Evolutionary conservation across 2,797 vertebrate genomes (phyloP).

Genomic region (Anguilla marmorata): DNA sequence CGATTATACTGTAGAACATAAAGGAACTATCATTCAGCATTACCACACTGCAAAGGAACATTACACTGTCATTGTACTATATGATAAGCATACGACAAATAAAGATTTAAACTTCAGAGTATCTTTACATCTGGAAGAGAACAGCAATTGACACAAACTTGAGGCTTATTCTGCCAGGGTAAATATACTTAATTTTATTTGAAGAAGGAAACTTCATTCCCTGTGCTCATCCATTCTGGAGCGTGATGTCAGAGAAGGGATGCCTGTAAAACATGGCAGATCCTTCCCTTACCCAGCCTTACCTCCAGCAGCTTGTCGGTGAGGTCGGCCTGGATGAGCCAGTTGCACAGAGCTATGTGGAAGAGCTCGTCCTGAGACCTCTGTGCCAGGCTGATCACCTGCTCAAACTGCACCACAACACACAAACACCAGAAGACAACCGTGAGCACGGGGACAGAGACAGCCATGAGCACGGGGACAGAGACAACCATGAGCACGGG

Average conservation of each 20-base stretch:
- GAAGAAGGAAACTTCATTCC: too few relatives aligned
- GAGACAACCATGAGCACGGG: too few relatives aligned
- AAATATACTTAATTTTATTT: too few relatives aligned
- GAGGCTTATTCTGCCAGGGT: too few relatives aligned
- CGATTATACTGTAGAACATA: not conserved
- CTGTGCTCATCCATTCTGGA: too few relatives aligned
- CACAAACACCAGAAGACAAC: not conserved
- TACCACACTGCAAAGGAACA: too few relatives aligned
- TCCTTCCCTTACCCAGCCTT: slow-evolving; percentile 33
- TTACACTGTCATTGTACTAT: too few relatives aligned
- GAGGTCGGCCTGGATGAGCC: slow-evolving; percentile 94
- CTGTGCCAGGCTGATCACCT: slow-evolving; percentile 90
- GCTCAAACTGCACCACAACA: slow-evolving; percentile 81
- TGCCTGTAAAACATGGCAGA: not conserved
- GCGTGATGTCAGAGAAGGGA: not conserved
- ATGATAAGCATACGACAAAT: too few relatives aligned
- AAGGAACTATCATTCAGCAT: not conserved
- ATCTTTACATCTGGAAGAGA: not conserved
- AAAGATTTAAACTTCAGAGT: not conserved
- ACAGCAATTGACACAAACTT: too few relatives aligned
- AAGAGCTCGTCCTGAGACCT: slow-evolving; percentile 94
- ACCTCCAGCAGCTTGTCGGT: slow-evolving; percentile 95
- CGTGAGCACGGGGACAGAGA: too few relatives aligned
- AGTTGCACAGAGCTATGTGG: slow-evolving; percentile 96
- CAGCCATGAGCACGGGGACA: too few relatives aligned